phyloP scores from a whole-genome alignment of 2,797 vertebrate species.

The Synanceia verrucosa region DNA sequence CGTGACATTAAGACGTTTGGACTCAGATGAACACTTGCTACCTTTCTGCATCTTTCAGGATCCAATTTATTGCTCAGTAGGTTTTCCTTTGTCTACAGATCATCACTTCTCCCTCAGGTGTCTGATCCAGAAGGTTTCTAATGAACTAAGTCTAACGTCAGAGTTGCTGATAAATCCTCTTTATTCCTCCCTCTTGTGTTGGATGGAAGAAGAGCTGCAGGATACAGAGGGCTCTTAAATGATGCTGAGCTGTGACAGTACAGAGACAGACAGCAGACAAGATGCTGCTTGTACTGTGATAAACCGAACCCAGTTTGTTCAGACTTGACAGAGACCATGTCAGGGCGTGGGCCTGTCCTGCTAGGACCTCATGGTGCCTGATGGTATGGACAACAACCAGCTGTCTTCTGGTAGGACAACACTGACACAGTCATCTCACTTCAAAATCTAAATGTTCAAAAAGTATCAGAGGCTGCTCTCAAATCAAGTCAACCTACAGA shows the following conservation, averaged over 20 bases:
- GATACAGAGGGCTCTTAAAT: not conserved
- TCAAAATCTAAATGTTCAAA: not conserved
- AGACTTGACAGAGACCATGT: not conserved
- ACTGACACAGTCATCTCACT: not conserved
- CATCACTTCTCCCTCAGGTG: not conserved
- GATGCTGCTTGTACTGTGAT: not conserved
- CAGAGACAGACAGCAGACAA: not conserved
- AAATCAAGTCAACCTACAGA: not conserved
- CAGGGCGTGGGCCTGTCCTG: not conserved
- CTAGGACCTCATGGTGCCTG: conserved; percentile 4
- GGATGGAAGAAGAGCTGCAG: too few species aligned
- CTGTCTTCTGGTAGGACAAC: conserved; percentile 10
- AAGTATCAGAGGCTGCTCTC: not conserved
- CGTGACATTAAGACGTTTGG: too few species aligned
- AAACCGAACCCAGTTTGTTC: conserved; percentile 10
- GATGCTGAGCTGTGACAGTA: not conserved
- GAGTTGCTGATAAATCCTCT: too few species aligned
- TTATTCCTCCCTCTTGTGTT: too few species aligned
- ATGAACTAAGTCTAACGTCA: too few species aligned
- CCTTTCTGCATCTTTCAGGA: not conserved
- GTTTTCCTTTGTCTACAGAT: not conserved
- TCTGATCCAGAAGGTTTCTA: too few species aligned
- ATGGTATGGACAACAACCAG: conserved; percentile 18
- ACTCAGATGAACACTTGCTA: not conserved
- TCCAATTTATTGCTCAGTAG: not conserved